Evolutionary conservation across 2,797 vertebrate genomes (phyloP).

Genomic region (Sebastes reedi): DNA sequence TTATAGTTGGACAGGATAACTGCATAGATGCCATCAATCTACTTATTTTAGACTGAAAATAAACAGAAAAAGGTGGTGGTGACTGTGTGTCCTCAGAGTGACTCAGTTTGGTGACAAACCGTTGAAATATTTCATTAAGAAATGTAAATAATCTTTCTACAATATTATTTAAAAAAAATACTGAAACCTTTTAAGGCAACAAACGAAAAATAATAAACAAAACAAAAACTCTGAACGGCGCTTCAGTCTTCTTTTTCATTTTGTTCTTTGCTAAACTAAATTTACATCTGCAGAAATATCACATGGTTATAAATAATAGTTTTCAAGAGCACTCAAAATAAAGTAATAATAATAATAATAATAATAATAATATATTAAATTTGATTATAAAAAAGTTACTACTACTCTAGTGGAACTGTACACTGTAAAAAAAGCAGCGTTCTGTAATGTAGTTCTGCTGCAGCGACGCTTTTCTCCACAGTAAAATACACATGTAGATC

Average conservation of each 20-base stretch:
- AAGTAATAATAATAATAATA: conserved; percentile 68
- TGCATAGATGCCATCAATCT: conserved; percentile 55
- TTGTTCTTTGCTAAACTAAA: conserved; percentile 76
- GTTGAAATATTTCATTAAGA: not conserved
- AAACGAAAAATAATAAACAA: conserved; percentile 8
- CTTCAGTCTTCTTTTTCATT: conserved; percentile 39
- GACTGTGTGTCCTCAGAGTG: conserved; percentile 31
- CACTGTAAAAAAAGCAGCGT: conserved; percentile 84
- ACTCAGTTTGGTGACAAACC: not conserved
- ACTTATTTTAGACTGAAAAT: conserved; percentile 11
- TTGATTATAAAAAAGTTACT: conserved; percentile 88
- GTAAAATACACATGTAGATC: conserved; percentile 30
- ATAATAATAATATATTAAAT: conserved; percentile 90
- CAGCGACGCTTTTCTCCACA: conserved; percentile 51
- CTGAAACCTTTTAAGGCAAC: conserved; percentile 45
- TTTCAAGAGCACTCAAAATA: conserved; percentile 81
- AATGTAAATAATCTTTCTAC: conserved; percentile 28
- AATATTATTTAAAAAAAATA: conserved; percentile 15
- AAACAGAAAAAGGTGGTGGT: not conserved
- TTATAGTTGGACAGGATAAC: conserved; percentile 16
- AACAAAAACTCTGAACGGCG: not conserved
- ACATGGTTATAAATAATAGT: conserved; percentile 87
- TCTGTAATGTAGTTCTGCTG: conserved; percentile 61
- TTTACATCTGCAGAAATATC: conserved; percentile 80
- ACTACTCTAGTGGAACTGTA: conserved; percentile 83